Percentiles rank a stretch among this genome's conserved stretches.
These are phyloP conservation scores for Lepeophtheirus salmonis DNA, from an alignment of 1,140 invertebrate genomes.

Conservation along the genomic window DNA sequence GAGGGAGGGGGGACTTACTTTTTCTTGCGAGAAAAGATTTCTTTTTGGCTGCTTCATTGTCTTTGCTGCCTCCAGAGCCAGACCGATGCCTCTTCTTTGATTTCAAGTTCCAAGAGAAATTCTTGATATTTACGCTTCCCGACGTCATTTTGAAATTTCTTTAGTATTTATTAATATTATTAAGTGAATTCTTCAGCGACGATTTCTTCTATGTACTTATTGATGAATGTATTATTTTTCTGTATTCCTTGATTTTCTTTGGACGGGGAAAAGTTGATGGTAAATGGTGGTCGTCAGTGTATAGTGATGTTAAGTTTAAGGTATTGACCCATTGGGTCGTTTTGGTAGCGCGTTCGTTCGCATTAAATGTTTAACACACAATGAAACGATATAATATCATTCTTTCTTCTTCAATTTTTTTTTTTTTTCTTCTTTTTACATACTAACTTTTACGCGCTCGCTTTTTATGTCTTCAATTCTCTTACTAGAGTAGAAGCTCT, in stretches of 20 bases:
- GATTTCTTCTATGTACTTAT: not conserved
- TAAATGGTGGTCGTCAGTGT: not conserved
- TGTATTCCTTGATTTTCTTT: not conserved
- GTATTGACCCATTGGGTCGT: not conserved
- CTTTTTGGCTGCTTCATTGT: constrained; percentile 9
- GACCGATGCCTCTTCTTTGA: constrained; percentile 14
- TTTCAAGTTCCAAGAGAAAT: constrained; percentile 13
- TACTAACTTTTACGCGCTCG: not conserved
- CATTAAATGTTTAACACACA: constrained; percentile 15
- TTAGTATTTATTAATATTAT: not conserved
- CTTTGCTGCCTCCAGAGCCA: constrained; percentile 6
- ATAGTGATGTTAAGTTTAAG: not conserved
- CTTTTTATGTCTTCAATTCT: not conserved
- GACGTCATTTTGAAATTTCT: constrained; percentile 5
- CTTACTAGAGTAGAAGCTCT: not conserved
- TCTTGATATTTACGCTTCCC: constrained; percentile 11
- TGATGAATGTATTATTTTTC: not conserved
- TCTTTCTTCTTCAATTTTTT: not conserved
- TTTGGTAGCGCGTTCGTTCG: not conserved
- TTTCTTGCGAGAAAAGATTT: constrained; percentile 7
- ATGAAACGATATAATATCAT: constrained; percentile 7
- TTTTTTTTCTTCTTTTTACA: not conserved
- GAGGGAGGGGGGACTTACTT: not conserved
- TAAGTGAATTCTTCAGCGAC: not conserved
- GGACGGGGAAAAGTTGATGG: not conserved